Evolutionary conservation across 1,140 invertebrate species (phyloP).

Genomic region (Rhagoletis pomonella): DNA sequence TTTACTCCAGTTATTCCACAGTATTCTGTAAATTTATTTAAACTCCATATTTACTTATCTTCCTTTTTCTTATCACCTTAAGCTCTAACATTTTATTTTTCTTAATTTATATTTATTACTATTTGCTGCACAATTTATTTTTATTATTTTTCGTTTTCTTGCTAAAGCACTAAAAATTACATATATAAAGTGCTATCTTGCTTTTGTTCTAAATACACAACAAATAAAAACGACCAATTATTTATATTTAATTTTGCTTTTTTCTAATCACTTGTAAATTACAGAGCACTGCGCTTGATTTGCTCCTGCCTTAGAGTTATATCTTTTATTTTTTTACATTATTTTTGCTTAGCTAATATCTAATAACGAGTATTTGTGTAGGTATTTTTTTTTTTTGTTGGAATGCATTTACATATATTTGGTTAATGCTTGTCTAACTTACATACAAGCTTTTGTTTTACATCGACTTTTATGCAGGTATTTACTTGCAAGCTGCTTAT

Average conservation of each 20-base stretch:
- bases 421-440: neutral
- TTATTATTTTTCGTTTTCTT: neutral
- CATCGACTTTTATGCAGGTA: neutral
- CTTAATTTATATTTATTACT: too few species aligned
- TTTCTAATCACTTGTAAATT: neutral
- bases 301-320: neutral
- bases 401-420: neutral
- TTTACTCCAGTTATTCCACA: neutral
- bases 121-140: too few species aligned
- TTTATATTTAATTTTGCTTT: neutral
- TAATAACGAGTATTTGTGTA: slow-evolving; percentile 26
- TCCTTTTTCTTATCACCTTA: too few species aligned
- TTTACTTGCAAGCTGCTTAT: neutral
- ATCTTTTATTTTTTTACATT: too few species aligned
- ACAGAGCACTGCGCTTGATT: neutral
- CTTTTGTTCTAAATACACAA: neutral
- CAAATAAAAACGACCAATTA: neutral
- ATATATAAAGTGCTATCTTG: neutral
- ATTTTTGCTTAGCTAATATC: neutral
- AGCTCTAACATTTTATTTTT: too few species aligned
- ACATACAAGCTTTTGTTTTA: neutral
- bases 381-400: neutral
- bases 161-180: neutral
- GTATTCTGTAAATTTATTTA: slow-evolving; percentile 15
- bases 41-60: neutral